These are phyloP conservation scores for Drosophila burlai DNA, from an alignment of 1,140 invertebrate species.

Conservation along the genomic window DNA sequence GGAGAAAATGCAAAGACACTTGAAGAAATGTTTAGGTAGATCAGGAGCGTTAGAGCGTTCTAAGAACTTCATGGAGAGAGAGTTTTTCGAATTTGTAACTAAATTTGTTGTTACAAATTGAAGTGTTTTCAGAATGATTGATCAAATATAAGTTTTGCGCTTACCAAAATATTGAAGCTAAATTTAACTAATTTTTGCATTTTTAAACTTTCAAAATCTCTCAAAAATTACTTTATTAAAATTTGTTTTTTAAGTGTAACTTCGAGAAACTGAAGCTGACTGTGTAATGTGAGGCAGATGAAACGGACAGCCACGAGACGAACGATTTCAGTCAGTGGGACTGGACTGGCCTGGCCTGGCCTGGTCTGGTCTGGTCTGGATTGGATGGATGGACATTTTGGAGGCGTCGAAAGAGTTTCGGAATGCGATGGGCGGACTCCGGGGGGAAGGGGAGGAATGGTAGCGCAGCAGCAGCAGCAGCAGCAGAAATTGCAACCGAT, in stretches of 20 bases:
- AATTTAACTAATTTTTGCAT: not conserved
- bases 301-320: constrained; percentile 66
- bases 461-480: constrained; percentile 36
- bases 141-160: not conserved
- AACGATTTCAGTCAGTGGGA: constrained; percentile 38
- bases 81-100: not conserved
- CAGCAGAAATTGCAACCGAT: constrained; percentile 85
- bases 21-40: not conserved
- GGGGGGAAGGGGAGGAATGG: constrained; percentile 8
- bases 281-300: constrained; percentile 74
- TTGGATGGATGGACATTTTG: constrained; percentile 39
- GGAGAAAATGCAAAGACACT: constrained; percentile 4
- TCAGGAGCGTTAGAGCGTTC: not conserved
- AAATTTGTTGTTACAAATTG: not conserved
- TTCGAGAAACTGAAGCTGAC: constrained; percentile 50
- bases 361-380: constrained; percentile 11
- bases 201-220: not conserved
- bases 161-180: not conserved
- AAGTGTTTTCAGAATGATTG: not conserved
- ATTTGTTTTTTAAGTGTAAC: constrained; percentile 5
- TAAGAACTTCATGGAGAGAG: no score
- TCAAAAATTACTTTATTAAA: not conserved
- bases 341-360: constrained; percentile 11
- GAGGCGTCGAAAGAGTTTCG: constrained; percentile 49
- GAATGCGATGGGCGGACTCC: constrained; percentile 6